phyloP scores from a whole-genome alignment of 2,888 invertebrate species.

The Lepas anatifera region DNA sequence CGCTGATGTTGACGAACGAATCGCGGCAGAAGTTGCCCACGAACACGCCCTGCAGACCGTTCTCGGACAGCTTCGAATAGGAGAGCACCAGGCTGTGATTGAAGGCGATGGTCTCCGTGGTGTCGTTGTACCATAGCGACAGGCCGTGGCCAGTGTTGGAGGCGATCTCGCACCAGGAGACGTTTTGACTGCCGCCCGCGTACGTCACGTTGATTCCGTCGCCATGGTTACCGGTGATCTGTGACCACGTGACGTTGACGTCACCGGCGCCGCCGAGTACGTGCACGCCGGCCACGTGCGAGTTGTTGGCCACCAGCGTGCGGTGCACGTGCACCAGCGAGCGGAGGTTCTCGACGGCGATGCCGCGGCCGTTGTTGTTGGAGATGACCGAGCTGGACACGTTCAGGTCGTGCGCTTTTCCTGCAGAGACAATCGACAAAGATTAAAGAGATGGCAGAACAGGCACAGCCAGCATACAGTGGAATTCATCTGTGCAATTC shows the following conservation, averaged over 20 bases:
- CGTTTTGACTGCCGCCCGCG: slow-evolving; percentile 83
- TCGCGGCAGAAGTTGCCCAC: slow-evolving; percentile 85
- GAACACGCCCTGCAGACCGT: slow-evolving; percentile 73
- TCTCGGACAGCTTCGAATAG: slow-evolving; percentile 73
- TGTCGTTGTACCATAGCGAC: slow-evolving; percentile 81
- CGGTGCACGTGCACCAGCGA: slow-evolving; percentile 76
- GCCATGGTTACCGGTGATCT: slow-evolving; percentile 79
- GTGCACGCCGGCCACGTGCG: slow-evolving; percentile 79
- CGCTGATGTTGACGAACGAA: slow-evolving; percentile 69
- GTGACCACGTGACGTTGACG: slow-evolving; percentile 80
- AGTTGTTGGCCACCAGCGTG: slow-evolving; percentile 70
- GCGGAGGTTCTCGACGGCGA: slow-evolving; percentile 80
- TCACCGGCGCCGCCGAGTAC: slow-evolving; percentile 84
- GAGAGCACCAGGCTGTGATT: slow-evolving; percentile 35
- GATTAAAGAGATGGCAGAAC: no score
- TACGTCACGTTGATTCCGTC: slow-evolving; percentile 93
- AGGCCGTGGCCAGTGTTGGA: slow-evolving; percentile 81
- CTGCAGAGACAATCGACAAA: no score
- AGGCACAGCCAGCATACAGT: no score
- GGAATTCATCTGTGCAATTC: no score
- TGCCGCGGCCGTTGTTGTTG: slow-evolving; percentile 88
- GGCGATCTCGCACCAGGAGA: slow-evolving; percentile 71
- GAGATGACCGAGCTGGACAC: slow-evolving; percentile 71
- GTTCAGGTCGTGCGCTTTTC: slow-evolving; percentile 42
- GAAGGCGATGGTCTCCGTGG: slow-evolving; percentile 44